Evolutionary conservation across 1,140 invertebrate species (phyloP).

Genomic region (Orchesella cincta): DNA sequence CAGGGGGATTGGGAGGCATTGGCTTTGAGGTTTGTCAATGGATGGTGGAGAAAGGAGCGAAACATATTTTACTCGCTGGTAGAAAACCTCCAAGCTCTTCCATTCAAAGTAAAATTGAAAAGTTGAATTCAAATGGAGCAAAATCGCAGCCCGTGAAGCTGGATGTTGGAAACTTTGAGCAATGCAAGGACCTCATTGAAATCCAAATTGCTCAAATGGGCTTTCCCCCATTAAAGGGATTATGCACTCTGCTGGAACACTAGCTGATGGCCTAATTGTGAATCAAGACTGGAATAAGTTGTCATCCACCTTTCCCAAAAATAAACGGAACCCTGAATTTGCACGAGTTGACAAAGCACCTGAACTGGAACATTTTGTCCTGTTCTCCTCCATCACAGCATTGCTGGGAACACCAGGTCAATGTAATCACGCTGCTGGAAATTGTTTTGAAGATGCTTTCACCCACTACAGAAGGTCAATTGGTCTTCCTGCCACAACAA

Average conservation of each 20-base stretch:
- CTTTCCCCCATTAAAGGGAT: conserved; percentile 22
- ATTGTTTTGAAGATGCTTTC: conserved; percentile 20
- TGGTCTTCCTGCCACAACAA: conserved; percentile 25
- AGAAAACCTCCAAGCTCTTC: neutral
- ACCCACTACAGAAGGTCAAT: neutral
- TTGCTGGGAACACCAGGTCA: conserved; percentile 17
- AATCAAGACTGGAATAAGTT: neutral
- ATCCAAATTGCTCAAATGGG: neutral
- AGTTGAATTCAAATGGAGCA: neutral
- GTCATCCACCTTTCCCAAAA: neutral
- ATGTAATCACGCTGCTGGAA: conserved; percentile 4
- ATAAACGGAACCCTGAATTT: conserved; percentile 25
- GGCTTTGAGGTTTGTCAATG: conserved; percentile 15
- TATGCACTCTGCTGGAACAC: conserved; percentile 27
- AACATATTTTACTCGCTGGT: conserved; percentile 7
- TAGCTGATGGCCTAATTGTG: conserved; percentile 1
- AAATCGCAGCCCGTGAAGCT: neutral
- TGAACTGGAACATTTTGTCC: conserved; percentile 33
- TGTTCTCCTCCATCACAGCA: neutral
- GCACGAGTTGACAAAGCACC: neutral
- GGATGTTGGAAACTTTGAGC: neutral
- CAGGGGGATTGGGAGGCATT: conserved; percentile 33
- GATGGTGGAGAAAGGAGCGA: conserved; percentile 22
- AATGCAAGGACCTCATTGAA: neutral
- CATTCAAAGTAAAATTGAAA: neutral